These are phyloP conservation scores for Melanophora roralis DNA, from an alignment of 2,888 invertebrate species.

Conservation along the genomic window DNA sequence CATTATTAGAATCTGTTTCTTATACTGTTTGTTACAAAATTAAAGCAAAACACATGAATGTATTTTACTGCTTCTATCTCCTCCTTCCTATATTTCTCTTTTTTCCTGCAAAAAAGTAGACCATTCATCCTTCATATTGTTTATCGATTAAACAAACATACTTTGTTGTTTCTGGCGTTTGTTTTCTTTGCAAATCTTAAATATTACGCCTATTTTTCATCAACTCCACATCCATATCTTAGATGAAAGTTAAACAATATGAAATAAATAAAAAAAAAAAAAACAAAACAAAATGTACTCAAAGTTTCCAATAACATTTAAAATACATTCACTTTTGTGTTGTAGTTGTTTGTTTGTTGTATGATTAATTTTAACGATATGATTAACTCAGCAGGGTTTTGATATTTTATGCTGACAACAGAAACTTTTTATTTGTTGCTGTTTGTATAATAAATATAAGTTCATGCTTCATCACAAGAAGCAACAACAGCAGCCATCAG, in stretches of 20 bases:
- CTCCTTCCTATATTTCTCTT: too few relatives aligned
- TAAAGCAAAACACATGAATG: too few relatives aligned
- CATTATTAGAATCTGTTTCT: too few relatives aligned
- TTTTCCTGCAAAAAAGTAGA: too few relatives aligned
- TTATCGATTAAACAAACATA: neutral
- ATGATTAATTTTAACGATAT: slow-evolving; percentile 55
- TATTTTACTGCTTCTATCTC: too few relatives aligned
- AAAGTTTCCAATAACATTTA: slow-evolving; percentile 13
- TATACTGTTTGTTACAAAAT: too few relatives aligned
- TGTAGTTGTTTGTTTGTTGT: neutral
- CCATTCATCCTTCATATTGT: neutral
- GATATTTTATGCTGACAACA: slow-evolving; percentile 46
- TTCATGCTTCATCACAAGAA: slow-evolving; percentile 27
- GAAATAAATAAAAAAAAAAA: neutral
- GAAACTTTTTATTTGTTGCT: slow-evolving; percentile 43
- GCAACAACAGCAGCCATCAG: neutral
- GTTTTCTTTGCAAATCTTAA: neutral
- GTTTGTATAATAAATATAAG: slow-evolving; percentile 13
- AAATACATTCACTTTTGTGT: neutral
- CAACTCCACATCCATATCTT: slow-evolving; percentile 31
- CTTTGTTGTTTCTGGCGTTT: neutral
- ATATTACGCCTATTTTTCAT: slow-evolving; percentile 36
- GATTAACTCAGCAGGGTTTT: slow-evolving; percentile 46
- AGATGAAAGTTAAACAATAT: slow-evolving; percentile 29
- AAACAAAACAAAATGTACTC: neutral